Conservation (phyloP, 2,797 vertebrate species). For the Fratercula arctica region DNA sequence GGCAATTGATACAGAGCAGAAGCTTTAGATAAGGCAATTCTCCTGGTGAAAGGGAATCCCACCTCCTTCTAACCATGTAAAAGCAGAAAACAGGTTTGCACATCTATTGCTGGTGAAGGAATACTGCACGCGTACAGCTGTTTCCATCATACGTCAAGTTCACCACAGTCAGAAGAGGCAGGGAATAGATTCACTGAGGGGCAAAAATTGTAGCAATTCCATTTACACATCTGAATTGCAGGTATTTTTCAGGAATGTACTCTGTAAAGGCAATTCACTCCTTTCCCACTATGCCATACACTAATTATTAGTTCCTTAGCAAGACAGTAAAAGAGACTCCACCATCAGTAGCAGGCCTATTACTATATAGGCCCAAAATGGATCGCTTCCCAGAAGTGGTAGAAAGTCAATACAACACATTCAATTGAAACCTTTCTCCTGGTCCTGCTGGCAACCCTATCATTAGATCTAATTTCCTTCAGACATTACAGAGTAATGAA, state of each 20-base stretch:
- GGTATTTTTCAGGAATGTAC: neutral
- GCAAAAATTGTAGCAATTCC: neutral
- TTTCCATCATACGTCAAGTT: neutral
- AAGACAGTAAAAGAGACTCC: neutral
- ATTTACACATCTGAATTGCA: neutral
- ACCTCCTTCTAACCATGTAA: neutral
- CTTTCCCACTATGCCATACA: neutral
- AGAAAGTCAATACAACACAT: slow-evolving; percentile 21
- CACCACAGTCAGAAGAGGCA: neutral
- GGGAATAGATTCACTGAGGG: neutral
- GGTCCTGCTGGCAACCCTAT: slow-evolving; percentile 11
- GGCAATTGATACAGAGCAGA: neutral
- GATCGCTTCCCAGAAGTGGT: neutral
- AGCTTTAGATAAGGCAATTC: neutral
- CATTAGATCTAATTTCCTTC: slow-evolving; percentile 34
- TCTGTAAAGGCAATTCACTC: neutral
- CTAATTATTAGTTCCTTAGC: neutral
- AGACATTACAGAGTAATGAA: neutral
- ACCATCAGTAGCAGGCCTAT: neutral
- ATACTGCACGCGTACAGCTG: neutral
- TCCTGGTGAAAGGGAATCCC: neutral
- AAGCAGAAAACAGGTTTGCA: neutral
- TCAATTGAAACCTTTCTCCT: neutral
- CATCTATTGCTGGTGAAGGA: neutral
- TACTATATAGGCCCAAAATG: neutral